Evolutionary conservation across 2,113 vertebrate species (phyloP).

Genomic region (Cercopithecus mona): DNA sequence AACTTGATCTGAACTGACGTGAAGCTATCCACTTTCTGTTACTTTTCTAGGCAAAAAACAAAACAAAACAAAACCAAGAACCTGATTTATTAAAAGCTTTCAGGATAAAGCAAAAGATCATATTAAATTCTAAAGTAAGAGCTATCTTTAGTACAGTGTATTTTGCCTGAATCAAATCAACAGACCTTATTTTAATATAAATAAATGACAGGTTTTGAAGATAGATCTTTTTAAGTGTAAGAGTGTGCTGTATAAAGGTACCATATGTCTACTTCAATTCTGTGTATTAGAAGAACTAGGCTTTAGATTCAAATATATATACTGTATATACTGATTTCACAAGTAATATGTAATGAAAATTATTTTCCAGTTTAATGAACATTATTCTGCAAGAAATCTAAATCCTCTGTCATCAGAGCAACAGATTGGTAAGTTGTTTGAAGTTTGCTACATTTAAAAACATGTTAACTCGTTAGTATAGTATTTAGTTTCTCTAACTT

Average conservation of each 20-base stretch:
- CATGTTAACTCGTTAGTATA: not conserved
- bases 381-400: conserved; percentile 74
- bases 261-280: not conserved
- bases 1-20: conserved; percentile 25
- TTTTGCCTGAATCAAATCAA: not conserved
- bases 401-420: conserved; percentile 80
- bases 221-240: not conserved
- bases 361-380: conserved; percentile 82
- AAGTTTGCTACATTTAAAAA: conserved; percentile 49
- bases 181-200: conserved; percentile 33
- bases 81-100: not conserved
- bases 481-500: conserved; percentile 17
- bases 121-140: conserved; percentile 24
- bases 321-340: conserved; percentile 26
- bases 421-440: conserved; percentile 83
- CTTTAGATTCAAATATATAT: conserved; percentile 6
- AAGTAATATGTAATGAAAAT: conserved; percentile 68
- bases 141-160: not conserved
- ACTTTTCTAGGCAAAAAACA: not conserved
- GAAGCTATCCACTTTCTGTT: not conserved
- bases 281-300: conserved; percentile 11
- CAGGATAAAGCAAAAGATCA: conserved; percentile 32
- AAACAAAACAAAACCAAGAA: not conserved
- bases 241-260: conserved; percentile 18
- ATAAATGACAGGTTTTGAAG: conserved; percentile 28